phyloP scores from a whole-genome alignment of 2,113 vertebrate genomes.

The Eurystomus gularis region DNA sequence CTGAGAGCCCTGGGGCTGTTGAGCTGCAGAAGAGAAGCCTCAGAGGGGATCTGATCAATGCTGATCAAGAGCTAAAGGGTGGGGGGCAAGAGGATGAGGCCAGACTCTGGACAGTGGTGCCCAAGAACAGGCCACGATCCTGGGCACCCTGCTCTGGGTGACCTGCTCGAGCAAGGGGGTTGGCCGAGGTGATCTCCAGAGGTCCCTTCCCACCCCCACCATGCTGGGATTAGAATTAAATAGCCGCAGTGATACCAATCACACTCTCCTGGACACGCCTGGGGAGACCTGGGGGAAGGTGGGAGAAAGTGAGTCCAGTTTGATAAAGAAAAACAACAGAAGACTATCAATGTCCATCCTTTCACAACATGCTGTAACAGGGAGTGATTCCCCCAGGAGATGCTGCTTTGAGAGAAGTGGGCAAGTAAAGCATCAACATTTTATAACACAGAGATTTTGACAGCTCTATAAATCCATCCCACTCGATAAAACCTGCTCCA shows the following conservation, averaged over 20 bases:
- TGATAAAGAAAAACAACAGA: background rate
- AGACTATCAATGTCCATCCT: background rate
- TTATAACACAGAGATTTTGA: background rate
- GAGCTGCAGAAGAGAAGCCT: no score
- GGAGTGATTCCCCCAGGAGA: background rate
- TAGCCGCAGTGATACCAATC: background rate
- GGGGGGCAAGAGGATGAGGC: no score
- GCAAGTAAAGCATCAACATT: background rate
- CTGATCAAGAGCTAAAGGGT: no score
- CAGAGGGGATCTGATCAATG: no score
- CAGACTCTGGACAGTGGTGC: no score
- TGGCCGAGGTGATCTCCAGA: no score
- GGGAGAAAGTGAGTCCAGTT: background rate
- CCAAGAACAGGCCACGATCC: no score
- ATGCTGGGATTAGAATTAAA: background rate
- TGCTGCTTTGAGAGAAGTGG: background rate
- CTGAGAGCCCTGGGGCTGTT: no score
- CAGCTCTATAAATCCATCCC: background rate
- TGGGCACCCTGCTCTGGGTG: no score
- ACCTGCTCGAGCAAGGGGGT: no score
- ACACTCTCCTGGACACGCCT: background rate
- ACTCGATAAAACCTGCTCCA: no score
- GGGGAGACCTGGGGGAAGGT: background rate
- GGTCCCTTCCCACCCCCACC: no score
- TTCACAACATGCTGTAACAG: background rate